Conservation (phyloP, 2,113 vertebrate genomes). For the Caretta caretta region DNA sequence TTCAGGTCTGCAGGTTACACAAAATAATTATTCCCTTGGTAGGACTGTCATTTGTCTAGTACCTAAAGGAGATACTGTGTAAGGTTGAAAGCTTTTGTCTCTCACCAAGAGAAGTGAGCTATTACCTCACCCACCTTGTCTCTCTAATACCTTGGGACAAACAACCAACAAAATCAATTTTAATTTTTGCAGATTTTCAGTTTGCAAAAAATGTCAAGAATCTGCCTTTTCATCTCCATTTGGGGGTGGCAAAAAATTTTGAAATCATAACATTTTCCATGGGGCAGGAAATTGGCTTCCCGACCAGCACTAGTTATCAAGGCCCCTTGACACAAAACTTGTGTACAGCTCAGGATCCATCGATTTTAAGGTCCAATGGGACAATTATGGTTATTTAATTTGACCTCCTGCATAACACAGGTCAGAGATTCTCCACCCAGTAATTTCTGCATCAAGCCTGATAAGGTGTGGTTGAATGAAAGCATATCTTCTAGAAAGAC, state of each 20-base stretch:
- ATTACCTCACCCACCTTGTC: not conserved
- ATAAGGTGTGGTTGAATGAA: accelerated
- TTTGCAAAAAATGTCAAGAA: not conserved
- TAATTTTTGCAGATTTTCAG: not conserved
- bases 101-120: not conserved
- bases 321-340: not conserved
- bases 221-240: not conserved
- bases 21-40: not conserved
- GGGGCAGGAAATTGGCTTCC: not conserved
- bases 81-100: not conserved
- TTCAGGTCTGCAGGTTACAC: not conserved
- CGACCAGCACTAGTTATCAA: not conserved
- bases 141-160: not conserved
- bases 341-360: not conserved
- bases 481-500: not conserved
- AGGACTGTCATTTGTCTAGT: not conserved
- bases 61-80: not conserved
- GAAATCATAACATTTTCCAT: not conserved
- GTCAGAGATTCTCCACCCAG: not conserved
- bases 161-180: not conserved
- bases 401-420: not conserved
- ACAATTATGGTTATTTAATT: not conserved
- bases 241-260: not conserved
- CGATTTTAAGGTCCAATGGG: not conserved
- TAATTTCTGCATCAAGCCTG: not conserved